Evolutionary conservation across 2,888 invertebrate genomes (phyloP).

Genomic region (Eugnorisma glareosa): DNA sequence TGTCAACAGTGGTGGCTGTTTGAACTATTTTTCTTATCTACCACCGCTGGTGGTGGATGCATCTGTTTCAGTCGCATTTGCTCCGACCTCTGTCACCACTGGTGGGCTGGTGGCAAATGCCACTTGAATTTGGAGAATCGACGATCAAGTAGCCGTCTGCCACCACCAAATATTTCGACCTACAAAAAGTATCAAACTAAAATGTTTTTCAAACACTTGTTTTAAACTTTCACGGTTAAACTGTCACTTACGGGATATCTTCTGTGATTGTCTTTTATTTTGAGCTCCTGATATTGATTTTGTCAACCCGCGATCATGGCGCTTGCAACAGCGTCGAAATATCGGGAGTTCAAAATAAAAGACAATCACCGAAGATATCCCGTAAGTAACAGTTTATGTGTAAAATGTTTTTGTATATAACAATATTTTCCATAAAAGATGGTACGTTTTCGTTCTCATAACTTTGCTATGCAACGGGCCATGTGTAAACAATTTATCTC

Average conservation of each 20-base stretch:
- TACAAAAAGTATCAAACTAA: too few species aligned
- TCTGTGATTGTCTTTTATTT: too few species aligned
- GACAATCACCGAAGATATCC: too few species aligned
- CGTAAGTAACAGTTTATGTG: too few species aligned
- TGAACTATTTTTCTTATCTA: neutral
- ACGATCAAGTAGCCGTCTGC: neutral
- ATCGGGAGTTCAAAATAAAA: too few species aligned
- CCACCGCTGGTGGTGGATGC: neutral
- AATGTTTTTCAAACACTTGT: too few species aligned
- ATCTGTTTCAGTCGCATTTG: neutral
- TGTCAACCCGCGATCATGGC: too few species aligned
- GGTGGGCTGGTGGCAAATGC: neutral
- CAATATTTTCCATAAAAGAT: neutral
- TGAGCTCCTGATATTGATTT: too few species aligned
- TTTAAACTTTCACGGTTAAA: too few species aligned
- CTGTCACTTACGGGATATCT: too few species aligned
- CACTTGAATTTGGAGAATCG: neutral
- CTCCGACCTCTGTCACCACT: neutral
- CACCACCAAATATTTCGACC: neutral
- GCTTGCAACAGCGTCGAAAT: too few species aligned
- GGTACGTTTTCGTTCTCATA: neutral
- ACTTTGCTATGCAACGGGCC: neutral
- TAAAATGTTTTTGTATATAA: neutral
- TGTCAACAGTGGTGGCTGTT: neutral
- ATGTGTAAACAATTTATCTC: slow-evolving; percentile 31